These are phyloP conservation scores for Fregata magnificens DNA, from an alignment of 2,113 vertebrate species.

Conservation along the genomic window DNA sequence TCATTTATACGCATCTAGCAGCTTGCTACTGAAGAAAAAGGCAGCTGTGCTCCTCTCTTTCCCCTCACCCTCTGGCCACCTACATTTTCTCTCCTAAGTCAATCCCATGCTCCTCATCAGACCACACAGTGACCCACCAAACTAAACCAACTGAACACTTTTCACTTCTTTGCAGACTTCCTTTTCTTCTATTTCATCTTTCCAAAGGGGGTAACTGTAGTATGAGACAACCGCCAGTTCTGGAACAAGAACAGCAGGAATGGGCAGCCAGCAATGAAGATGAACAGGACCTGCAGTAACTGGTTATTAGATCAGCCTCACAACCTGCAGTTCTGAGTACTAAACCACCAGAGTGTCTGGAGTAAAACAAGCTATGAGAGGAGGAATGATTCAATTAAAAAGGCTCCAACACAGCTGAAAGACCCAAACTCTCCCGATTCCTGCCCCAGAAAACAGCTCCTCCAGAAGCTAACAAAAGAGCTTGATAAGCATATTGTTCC, in stretches of 20 bases:
- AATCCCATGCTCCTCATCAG: neutral
- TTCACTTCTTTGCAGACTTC: neutral
- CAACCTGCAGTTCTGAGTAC: neutral
- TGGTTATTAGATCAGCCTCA: neutral
- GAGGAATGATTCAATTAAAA: neutral
- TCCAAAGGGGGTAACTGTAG: neutral
- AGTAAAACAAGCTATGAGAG: neutral
- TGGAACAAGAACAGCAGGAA: neutral
- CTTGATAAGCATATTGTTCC: neutral
- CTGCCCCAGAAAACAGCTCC: neutral
- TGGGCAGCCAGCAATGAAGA: neutral
- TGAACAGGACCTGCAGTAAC: neutral
- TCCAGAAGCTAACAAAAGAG: constrained; percentile 9
- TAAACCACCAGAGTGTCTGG: neutral
- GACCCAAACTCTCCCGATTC: neutral
- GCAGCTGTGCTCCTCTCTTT: neutral
- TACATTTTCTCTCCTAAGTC: neutral
- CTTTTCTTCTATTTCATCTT: neutral
- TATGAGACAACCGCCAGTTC: neutral
- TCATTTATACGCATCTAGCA: neutral
- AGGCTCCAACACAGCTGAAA: neutral
- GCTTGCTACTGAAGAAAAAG: neutral
- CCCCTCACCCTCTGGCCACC: neutral
- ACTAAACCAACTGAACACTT: neutral
- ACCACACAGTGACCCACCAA: neutral